A percentile compares a stretch with the other conserved stretches of the same genome.
Evolutionary conservation across 2,797 vertebrate species (phyloP).

Genomic region (Tragopan temminckii): DNA sequence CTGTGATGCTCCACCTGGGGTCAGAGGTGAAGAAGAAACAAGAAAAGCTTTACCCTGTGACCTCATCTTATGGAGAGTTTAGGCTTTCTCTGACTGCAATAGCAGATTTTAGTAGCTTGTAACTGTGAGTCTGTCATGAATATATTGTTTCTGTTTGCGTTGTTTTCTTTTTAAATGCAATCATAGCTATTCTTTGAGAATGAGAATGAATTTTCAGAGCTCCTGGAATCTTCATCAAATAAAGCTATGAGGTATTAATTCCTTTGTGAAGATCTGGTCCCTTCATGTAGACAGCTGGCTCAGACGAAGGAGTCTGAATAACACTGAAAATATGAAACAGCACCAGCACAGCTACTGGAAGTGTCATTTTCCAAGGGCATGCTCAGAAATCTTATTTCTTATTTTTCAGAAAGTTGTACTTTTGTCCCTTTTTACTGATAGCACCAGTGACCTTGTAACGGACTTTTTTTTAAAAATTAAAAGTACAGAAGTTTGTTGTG

Average conservation of each 20-base stretch:
- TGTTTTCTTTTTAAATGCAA: background rate
- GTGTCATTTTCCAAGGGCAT: background rate
- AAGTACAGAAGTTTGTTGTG: background rate
- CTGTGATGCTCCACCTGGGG: background rate
- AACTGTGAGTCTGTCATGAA: background rate
- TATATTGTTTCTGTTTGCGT: background rate
- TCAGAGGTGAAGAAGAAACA: background rate
- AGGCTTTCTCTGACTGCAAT: background rate
- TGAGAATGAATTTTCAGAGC: background rate
- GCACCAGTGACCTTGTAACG: background rate
- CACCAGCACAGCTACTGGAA: background rate
- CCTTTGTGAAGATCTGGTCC: constrained; percentile 3
- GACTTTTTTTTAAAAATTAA: background rate
- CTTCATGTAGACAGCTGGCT: constrained; percentile 15
- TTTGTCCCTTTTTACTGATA: background rate
- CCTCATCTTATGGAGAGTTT: background rate
- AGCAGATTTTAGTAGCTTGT: background rate
- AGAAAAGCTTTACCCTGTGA: background rate
- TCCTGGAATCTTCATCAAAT: background rate
- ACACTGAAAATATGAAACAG: background rate
- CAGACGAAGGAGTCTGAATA: background rate
- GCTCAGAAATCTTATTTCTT: background rate
- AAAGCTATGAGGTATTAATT: background rate
- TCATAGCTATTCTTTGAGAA: background rate
- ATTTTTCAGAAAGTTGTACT: background rate